Evolutionary conservation across 2,888 invertebrate genomes (phyloP).

Genomic region (Agrenia bidenticulata): DNA sequence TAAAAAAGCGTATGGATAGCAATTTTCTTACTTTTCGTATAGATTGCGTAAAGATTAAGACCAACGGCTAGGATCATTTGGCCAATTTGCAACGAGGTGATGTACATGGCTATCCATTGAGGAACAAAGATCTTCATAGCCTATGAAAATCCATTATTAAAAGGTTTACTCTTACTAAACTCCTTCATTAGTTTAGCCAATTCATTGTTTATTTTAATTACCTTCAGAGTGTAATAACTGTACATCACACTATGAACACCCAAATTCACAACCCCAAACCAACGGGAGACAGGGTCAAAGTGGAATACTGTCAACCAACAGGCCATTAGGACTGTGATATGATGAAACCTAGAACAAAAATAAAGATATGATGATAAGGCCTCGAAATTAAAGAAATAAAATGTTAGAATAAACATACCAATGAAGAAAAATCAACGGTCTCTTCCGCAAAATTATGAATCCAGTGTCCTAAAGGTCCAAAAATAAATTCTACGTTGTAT

Average conservation of each 20-base stretch:
- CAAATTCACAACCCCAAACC: slow-evolving; percentile 92
- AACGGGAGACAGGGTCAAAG: slow-evolving; percentile 31
- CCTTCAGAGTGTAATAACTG: slow-evolving; percentile 78
- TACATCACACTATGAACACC: slow-evolving; percentile 90
- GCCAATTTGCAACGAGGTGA: slow-evolving; percentile 84
- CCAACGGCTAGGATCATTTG: slow-evolving; percentile 93
- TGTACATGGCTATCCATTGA: slow-evolving; percentile 79
- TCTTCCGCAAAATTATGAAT: slow-evolving; percentile 88
- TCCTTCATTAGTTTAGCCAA: too few species aligned
- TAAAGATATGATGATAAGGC: not conserved
- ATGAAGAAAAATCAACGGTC: slow-evolving; percentile 88
- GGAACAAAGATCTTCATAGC: slow-evolving; percentile 84
- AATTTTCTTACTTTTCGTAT: slow-evolving; percentile 60
- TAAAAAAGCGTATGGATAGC: not conserved
- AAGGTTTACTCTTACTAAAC: not conserved
- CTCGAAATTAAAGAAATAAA: not conserved
- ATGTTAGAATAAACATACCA: slow-evolving; percentile 18
- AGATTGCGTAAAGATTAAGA: slow-evolving; percentile 84
- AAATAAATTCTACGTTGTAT: not conserved
- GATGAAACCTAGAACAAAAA: slow-evolving; percentile 26
- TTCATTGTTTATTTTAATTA: too few species aligned
- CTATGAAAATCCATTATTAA: slow-evolving; percentile 30
- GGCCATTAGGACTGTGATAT: slow-evolving; percentile 30
- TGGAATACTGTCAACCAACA: slow-evolving; percentile 30
- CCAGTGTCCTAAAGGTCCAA: slow-evolving; percentile 68